A percentile compares a stretch with the other conserved stretches of the same genome.
phyloP scores from a whole-genome alignment of 2,113 vertebrate species.

The Colossoma macropomum region DNA sequence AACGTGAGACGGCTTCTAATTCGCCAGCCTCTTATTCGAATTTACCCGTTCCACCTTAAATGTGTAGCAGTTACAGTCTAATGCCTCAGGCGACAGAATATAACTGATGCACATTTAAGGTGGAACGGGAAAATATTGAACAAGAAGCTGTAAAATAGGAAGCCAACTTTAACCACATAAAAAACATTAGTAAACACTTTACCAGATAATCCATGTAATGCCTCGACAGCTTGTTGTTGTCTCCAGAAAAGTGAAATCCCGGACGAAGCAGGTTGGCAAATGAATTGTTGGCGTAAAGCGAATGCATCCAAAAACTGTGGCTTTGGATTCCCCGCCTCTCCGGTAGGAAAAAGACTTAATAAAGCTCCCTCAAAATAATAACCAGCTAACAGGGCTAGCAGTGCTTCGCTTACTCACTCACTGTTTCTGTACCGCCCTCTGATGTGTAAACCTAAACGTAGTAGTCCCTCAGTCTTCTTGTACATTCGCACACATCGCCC shows the following conservation, averaged over 20 bases:
- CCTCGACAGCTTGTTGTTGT: slow-evolving; percentile 30
- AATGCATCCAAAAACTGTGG: slow-evolving; percentile 49
- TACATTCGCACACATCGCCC: slow-evolving; percentile 11
- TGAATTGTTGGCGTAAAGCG: slow-evolving; percentile 36
- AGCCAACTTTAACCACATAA: no score
- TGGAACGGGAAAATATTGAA: background rate
- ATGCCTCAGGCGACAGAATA: no score
- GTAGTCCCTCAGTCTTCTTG: background rate
- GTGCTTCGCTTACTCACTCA: background rate
- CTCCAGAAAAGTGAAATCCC: slow-evolving; percentile 43
- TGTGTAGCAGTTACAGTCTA: no score
- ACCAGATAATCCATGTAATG: slow-evolving; percentile 64
- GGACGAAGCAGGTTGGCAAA: slow-evolving; percentile 20
- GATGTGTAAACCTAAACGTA: background rate
- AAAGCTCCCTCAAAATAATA: background rate
- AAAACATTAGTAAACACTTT: slow-evolving; percentile 6
- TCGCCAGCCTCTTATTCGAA: no score
- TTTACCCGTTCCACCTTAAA: no score
- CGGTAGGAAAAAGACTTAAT: background rate
- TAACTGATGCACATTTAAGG: no score
- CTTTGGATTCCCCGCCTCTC: slow-evolving; percentile 56
- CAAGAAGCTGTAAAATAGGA: background rate
- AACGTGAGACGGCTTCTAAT: background rate
- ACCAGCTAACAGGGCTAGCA: slow-evolving; percentile 35
- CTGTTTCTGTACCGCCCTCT: background rate